Percentiles rank a stretch among this genome's conserved stretches.
Evolutionary conservation across 2,888 invertebrate species (phyloP).

Genomic region (Adelphocoris suturalis): DNA sequence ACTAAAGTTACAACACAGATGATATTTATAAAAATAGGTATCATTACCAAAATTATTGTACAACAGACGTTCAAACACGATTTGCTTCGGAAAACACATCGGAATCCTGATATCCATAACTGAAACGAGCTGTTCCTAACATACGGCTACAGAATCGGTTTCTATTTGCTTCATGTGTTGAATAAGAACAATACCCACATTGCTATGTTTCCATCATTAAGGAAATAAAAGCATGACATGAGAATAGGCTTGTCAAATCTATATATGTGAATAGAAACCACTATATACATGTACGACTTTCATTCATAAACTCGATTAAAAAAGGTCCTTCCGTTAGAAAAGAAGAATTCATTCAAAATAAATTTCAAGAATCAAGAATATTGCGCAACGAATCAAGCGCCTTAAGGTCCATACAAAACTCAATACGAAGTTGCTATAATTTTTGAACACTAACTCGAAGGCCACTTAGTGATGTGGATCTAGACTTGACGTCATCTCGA

Average conservation of each 20-base stretch:
- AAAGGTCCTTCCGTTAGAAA: not conserved
- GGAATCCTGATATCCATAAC: not conserved
- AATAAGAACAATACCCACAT: no score
- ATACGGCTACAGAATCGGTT: no score
- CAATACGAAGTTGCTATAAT: slow-evolving; percentile 44
- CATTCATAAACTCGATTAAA: no score
- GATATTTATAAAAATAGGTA: slow-evolving; percentile 9
- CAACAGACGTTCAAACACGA: not conserved
- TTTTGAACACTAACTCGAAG: slow-evolving; percentile 71
- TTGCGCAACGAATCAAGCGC: slow-evolving; percentile 1
- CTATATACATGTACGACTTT: no score
- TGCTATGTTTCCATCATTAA: no score
- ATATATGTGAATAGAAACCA: no score
- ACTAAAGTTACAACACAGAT: not conserved
- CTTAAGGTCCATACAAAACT: not conserved
- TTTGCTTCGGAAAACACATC: not conserved
- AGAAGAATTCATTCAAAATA: no score
- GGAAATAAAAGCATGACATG: no score
- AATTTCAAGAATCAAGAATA: not conserved
- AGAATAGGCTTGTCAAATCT: no score
- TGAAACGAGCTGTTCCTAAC: no score
- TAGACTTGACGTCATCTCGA: slow-evolving; percentile 17
- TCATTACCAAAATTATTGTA: slow-evolving; percentile 35
- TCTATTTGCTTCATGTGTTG: no score
- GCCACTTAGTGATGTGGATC: slow-evolving; percentile 72